Base-by-base conservation (phyloP, 2,888 invertebrate genomes). In the Rhorus exstirpatorius region DNA sequence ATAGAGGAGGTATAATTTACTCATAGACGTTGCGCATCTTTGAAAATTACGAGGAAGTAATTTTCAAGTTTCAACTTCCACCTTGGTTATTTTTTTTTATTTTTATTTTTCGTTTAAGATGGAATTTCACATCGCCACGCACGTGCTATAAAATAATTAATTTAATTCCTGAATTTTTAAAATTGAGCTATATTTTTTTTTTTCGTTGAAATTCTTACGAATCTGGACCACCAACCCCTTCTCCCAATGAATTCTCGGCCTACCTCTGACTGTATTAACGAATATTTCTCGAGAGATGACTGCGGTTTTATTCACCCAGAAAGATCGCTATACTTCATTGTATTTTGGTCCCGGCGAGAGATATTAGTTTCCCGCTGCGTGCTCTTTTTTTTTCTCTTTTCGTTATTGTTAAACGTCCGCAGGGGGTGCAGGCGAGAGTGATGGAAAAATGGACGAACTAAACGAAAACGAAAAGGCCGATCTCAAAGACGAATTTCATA, bases 341-440 rank as follows among this genome's bases (percentile, higher is more conserved):
- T 17, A 44, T 19, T 55, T 41, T 31, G 31, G n/a, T n/a, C 55
- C 61, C 21, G 17, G 26, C 49, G 65, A 58, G n/a, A n/a, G n/a
- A 68, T 79, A 79, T 80, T 80, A 80, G 60, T 49, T 68, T 75
- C 75, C 75, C 51, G 75, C 79, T 61, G 77, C 35, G 81, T 58
- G 49, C 38, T n/a, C n/a, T n/a, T 75, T 49, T 31, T 75, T 65
- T 77, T 60, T 67, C 63, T 55, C 41, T 51, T 14, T 63, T 44
- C 41, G 51, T 79, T 55, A 70, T 65, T 79, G 61, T 76, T 60
- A 26, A 58, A 26, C 49, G 41, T 74, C 55, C 68, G 38, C 35
- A 60, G 72, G 58, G 71, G 71, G 58, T 46, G 68, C 49, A 67
- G 19, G 24, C 35, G 24, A 21, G 8, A 38, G 38, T 8, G 19